Evolutionary conservation across 2,113 vertebrate genomes (phyloP), one percentile per base, ranked within the genome.

Genomic region (Pachypanchax playfairii): DNA sequence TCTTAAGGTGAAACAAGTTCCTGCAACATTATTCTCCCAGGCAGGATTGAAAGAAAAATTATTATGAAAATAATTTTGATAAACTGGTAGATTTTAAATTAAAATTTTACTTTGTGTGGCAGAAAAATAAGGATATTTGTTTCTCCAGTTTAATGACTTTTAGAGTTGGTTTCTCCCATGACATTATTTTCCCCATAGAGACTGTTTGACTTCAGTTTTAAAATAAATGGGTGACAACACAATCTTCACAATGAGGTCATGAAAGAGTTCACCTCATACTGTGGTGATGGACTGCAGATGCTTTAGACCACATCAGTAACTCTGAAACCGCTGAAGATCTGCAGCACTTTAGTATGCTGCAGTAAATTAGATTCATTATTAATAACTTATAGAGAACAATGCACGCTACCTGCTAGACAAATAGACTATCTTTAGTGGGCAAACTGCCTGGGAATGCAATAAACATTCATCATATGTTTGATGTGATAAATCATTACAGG

Each of bases 301-400:
- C 29, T 24, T 63, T 36, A 33, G 2, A 0, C 52, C 2, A 10
- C 67, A 86, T 82, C 67, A 49, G 64, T 84, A 74, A 77, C 36
- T 6, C 17, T 0, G 17, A 59, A 53, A 12, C 59, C 29, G 54
- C 44, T 56, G 64, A 71, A 70, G 71, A 60, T 72, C 56, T 79
- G 52, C 61, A 57, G 29, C 58, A 4, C 36, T n/a, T 63, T 54
- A 61, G 60, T 63, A 64, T 48, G 55, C 35, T 35, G 14, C 22
- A 28, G 71, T 72, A 75, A 65, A 65, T 73, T 68, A 20, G 49
- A 65, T 79, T 73, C 35, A 78, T 82, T 80, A 78, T 73, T 80
- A 57, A 84, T 82, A 65, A 71, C 70, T 64, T 60, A 77, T 72
- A 73, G 65, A 62, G 69, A 70, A 67, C 60, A 49, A 54, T 49